phyloP scores from a whole-genome alignment of 1,140 invertebrate species.

The Ceratina australensis region DNA sequence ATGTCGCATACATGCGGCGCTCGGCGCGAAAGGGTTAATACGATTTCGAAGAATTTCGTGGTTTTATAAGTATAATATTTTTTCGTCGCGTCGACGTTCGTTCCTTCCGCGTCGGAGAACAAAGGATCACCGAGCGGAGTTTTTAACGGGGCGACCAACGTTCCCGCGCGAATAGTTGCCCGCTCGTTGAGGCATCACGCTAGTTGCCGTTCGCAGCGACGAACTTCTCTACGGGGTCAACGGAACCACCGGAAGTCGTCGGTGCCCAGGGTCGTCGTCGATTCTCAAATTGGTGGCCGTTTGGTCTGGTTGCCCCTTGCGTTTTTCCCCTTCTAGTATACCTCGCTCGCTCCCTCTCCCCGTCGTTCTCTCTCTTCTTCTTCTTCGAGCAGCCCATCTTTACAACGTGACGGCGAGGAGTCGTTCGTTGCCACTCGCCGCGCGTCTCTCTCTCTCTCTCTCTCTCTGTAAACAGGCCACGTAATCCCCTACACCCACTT shows the following conservation, averaged over 20 bases:
- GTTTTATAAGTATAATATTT: too few relatives aligned
- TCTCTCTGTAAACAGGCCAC: slow-evolving; percentile 62
- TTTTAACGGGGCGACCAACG: background rate
- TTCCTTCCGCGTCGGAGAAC: too few relatives aligned
- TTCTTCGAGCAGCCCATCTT: slow-evolving; percentile 18
- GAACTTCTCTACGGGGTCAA: slow-evolving; percentile 61
- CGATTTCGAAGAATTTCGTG: too few relatives aligned
- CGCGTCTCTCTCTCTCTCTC: slow-evolving; percentile 35
- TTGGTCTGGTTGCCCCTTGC: slow-evolving; percentile 12
- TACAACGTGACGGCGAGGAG: slow-evolving; percentile 26
- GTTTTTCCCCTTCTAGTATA: background rate
- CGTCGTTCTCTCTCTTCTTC: slow-evolving; percentile 10
- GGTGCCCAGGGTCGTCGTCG: slow-evolving; percentile 58
- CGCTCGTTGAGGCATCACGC: slow-evolving; percentile 25
- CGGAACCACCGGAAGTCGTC: slow-evolving; percentile 65
- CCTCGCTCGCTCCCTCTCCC: background rate
- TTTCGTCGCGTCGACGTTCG: too few relatives aligned
- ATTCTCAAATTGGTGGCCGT: slow-evolving; percentile 63
- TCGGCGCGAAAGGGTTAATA: too few relatives aligned
- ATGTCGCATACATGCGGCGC: too few relatives aligned
- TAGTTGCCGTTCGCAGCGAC: slow-evolving; percentile 39
- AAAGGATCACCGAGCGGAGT: too few relatives aligned
- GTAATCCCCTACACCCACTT: slow-evolving; percentile 64
- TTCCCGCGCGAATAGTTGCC: slow-evolving; percentile 7
- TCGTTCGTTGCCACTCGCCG: slow-evolving; percentile 34